Evolutionary conservation across 2,113 vertebrate species (phyloP).

Genomic region (Egretta garzetta): DNA sequence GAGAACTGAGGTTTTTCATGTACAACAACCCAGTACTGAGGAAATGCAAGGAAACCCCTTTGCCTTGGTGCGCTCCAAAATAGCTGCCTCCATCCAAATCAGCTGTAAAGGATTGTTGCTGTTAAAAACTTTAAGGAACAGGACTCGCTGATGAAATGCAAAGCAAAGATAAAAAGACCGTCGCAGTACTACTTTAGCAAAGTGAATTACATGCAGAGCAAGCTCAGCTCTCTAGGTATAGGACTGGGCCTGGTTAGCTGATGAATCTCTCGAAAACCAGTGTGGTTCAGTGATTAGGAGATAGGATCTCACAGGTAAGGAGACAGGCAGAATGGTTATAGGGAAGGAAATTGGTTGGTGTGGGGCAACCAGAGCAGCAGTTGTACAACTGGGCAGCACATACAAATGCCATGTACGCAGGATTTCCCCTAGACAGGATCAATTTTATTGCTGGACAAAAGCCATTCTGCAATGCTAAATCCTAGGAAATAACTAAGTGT

Average conservation of each 20-base stretch:
- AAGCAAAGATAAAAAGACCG: neutral
- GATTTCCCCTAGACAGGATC: neutral
- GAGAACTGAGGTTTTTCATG: neutral
- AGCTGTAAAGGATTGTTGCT: neutral
- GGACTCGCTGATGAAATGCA: neutral
- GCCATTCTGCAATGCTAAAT: neutral
- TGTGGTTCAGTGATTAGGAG: neutral
- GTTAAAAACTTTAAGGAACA: neutral
- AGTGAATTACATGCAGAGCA: neutral
- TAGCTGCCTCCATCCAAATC: neutral
- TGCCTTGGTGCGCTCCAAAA: neutral
- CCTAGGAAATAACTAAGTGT: neutral
- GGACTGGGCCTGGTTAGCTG: neutral
- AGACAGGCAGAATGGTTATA: neutral
- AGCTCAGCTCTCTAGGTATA: neutral
- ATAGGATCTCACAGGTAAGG: neutral
- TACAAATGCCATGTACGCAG: accelerated
- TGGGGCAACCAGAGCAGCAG: neutral
- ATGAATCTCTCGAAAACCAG: neutral
- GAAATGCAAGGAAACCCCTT: neutral
- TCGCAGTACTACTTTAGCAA: neutral
- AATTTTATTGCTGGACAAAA: neutral
- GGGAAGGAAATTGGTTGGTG: neutral
- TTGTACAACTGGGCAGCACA: neutral
- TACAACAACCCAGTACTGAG: neutral